phyloP scores from a whole-genome alignment of 2,113 vertebrate genomes.

The Cyphomyrus plagiostoma region DNA sequence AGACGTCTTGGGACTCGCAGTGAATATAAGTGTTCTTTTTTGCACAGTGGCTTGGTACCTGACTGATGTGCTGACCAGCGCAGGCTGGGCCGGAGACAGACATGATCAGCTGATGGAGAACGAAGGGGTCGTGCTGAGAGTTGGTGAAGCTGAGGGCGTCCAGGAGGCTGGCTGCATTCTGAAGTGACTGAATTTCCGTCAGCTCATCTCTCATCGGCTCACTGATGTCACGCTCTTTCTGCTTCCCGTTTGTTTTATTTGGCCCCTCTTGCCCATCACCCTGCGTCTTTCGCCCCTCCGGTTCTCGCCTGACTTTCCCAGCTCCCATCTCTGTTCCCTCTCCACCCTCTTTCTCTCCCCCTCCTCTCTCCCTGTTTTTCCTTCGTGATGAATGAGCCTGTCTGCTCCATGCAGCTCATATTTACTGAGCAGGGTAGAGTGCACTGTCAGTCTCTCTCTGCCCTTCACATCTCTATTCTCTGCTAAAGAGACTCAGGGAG shows the following conservation, averaged over 20 bases:
- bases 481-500: conserved; percentile 75
- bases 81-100: conserved; percentile 29
- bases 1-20: conserved; percentile 12
- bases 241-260: conserved; percentile 49
- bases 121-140: conserved; percentile 10
- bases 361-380: conserved; percentile 38
- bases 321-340: conserved; percentile 18
- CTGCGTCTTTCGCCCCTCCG: conserved; percentile 27
- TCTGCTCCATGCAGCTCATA: conserved; percentile 72
- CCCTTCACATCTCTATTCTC: conserved; percentile 71
- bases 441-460: conserved; percentile 70
- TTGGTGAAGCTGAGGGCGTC: conserved; percentile 35
- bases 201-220: conserved; percentile 29
- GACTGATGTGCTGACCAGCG: conserved; percentile 23
- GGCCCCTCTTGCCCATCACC: neutral
- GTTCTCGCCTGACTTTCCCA: neutral
- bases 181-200: conserved; percentile 28
- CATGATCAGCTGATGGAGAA: conserved; percentile 15
- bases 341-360: conserved; percentile 29
- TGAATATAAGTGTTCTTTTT: conserved; percentile 17
- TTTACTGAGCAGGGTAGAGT: conserved; percentile 77
- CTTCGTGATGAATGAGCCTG: conserved; percentile 72
- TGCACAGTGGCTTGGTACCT: conserved; percentile 20
- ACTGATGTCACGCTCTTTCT: conserved; percentile 41
- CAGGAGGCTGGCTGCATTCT: conserved; percentile 11